A percentile compares a stretch with the other conserved stretches of the same genome.
These are phyloP conservation scores for Neostethus bicornis DNA, from an alignment of 2,797 vertebrate species.

Conservation along the genomic window DNA sequence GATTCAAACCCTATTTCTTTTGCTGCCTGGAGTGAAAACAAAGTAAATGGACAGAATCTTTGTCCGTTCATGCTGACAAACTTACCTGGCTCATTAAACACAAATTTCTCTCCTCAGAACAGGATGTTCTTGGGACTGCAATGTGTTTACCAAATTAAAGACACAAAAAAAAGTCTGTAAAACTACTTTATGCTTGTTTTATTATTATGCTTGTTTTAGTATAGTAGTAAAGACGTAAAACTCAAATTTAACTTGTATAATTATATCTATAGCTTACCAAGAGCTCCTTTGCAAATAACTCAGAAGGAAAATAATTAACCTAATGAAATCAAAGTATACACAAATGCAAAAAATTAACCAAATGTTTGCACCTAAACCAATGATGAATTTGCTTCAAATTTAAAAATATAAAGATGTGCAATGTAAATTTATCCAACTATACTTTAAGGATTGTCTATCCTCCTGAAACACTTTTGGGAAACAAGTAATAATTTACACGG, in stretches of 20 bases:
- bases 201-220: background rate
- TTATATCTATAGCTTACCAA: too few species aligned
- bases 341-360: too few species aligned
- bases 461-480: slow-evolving; percentile 11
- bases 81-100: background rate
- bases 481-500: slow-evolving; percentile 10
- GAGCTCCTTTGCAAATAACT: too few species aligned
- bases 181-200: too few species aligned
- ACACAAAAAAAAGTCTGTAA: background rate
- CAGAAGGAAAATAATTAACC: too few species aligned
- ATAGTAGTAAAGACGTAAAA: background rate
- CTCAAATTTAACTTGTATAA: background rate
- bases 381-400: too few species aligned
- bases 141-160: background rate
- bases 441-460: slow-evolving; percentile 1
- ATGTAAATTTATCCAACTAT: too few species aligned
- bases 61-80: background rate
- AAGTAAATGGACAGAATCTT: background rate
- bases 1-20: background rate
- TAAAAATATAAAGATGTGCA: too few species aligned
- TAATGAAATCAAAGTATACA: too few species aligned
- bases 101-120: background rate
- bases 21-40: background rate
- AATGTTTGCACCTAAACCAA: too few species aligned
- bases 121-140: background rate